A percentile compares a stretch with the other conserved stretches of the same genome.
These are phyloP conservation scores for Elmis aenea DNA, from an alignment of 2,888 invertebrate species.

Conservation along the genomic window DNA sequence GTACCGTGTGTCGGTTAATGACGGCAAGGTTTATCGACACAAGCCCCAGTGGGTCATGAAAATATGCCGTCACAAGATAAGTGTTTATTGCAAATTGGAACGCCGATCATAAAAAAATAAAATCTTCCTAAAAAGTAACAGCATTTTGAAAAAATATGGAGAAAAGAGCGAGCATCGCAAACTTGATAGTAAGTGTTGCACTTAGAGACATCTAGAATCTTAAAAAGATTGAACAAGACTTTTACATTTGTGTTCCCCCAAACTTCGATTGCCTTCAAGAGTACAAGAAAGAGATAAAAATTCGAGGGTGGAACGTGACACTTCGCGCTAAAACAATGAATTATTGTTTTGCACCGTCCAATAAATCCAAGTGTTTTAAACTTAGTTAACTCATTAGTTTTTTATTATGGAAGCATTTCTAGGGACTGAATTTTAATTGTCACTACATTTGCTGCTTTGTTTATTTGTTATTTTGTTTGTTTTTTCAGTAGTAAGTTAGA, in stretches of 20 bases:
- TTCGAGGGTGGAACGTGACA: slow-evolving; percentile 23
- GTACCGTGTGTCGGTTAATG: slow-evolving; percentile 23
- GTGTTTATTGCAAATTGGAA: slow-evolving; percentile 27
- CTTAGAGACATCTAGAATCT: slow-evolving; percentile 39
- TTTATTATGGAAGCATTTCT: too few relatives aligned
- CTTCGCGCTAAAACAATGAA: slow-evolving; percentile 19
- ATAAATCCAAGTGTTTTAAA: too few relatives aligned
- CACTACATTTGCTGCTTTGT: too few relatives aligned
- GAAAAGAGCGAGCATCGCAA: slow-evolving; percentile 15
- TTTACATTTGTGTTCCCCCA: slow-evolving; percentile 46
- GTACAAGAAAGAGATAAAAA: slow-evolving; percentile 18
- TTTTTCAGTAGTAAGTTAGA: too few relatives aligned
- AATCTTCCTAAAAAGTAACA: slow-evolving; percentile 18
- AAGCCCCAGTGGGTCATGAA: slow-evolving; percentile 19
- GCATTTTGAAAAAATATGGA: slow-evolving; percentile 14
- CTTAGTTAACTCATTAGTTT: too few relatives aligned
- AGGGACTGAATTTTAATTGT: too few relatives aligned
- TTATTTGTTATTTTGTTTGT: too few relatives aligned
- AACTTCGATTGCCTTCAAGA: slow-evolving; percentile 36
- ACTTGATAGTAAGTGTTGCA: slow-evolving; percentile 20
- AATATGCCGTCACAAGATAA: slow-evolving; percentile 24
- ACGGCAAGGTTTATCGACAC: slow-evolving; percentile 24
- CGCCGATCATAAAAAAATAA: slow-evolving; percentile 23
- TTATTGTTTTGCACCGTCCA: slow-evolving; percentile 17
- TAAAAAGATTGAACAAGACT: slow-evolving; percentile 48